A percentile compares a stretch with the other conserved stretches of the same genome.
phyloP scores from a whole-genome alignment of 2,113 vertebrate species.

The Chaetorhynchus papuensis region DNA sequence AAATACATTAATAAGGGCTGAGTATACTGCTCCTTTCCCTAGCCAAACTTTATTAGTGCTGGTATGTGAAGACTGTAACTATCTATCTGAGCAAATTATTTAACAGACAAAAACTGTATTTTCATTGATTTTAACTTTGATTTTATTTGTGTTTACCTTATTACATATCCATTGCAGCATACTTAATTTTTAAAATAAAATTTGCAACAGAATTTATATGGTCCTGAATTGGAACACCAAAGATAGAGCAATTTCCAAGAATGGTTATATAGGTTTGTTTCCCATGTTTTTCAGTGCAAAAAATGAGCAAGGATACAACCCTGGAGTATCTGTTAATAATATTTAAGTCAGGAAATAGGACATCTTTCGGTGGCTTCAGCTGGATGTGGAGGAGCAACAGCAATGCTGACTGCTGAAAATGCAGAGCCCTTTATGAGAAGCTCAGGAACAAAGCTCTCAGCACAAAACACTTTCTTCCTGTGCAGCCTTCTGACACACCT shows the following conservation, averaged over 20 bases:
- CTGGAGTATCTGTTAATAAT: not conserved
- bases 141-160: not conserved
- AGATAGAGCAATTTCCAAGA: not conserved
- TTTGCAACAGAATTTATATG: not conserved
- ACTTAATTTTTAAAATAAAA: not conserved
- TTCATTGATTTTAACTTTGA: not conserved
- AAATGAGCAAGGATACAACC: not conserved
- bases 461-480: not conserved
- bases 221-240: not conserved
- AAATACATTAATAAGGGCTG: not conserved
- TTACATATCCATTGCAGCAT: not conserved
- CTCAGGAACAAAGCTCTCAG: not conserved
- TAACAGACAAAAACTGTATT: not conserved
- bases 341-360: not conserved
- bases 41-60: not conserved
- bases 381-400: not conserved
- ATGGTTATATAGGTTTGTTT: not conserved
- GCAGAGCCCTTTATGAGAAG: not conserved
- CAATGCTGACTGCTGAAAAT: not conserved
- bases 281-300: not conserved
- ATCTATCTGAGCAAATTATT: not conserved
- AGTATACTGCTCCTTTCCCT: not conserved
- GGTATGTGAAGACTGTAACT: not conserved
- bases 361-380: not conserved
- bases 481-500: not conserved